phyloP scores from a whole-genome alignment of 2,797 vertebrate species.

The Adrianichthys oophorus region DNA sequence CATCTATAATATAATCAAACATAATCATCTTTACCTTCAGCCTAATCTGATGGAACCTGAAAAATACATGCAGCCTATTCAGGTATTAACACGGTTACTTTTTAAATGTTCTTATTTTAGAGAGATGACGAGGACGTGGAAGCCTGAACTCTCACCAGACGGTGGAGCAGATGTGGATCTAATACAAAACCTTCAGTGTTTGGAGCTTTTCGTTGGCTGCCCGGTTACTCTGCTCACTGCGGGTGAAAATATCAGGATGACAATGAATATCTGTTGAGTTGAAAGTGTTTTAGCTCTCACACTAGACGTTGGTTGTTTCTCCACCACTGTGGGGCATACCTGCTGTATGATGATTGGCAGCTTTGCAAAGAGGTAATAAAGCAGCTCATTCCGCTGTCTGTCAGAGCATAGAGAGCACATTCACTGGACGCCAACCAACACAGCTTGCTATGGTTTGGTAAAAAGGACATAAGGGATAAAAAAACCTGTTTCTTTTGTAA shows the following conservation, averaged over 20 bases:
- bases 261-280: slow-evolving; percentile 32
- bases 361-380: slow-evolving; percentile 60
- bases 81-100: too few species aligned
- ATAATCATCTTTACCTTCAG: too few species aligned
- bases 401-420: slow-evolving; percentile 74
- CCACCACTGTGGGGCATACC: slow-evolving; percentile 49
- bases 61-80: too few species aligned
- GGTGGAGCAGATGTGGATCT: slow-evolving; percentile 31
- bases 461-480: slow-evolving; percentile 41
- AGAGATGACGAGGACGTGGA: slow-evolving; percentile 4
- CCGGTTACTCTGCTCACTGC: slow-evolving; percentile 2
- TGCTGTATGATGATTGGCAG: slow-evolving; percentile 58
- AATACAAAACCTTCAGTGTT: slow-evolving; percentile 10
- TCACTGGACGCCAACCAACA: slow-evolving; percentile 72
- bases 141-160: slow-evolving; percentile 22
- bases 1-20: too few species aligned
- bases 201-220: slow-evolving; percentile 3
- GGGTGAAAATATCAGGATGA: slow-evolving; percentile 5
- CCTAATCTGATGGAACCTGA: too few species aligned
- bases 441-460: slow-evolving; percentile 54
- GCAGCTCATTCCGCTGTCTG: slow-evolving; percentile 73
- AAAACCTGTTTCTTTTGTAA: slow-evolving; percentile 78
- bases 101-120: too few species aligned
- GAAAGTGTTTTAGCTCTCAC: slow-evolving; percentile 28
- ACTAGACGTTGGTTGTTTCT: slow-evolving; percentile 38